Conservation (phyloP, 2,113 vertebrate genomes). For the Morphnarchus princeps region DNA sequence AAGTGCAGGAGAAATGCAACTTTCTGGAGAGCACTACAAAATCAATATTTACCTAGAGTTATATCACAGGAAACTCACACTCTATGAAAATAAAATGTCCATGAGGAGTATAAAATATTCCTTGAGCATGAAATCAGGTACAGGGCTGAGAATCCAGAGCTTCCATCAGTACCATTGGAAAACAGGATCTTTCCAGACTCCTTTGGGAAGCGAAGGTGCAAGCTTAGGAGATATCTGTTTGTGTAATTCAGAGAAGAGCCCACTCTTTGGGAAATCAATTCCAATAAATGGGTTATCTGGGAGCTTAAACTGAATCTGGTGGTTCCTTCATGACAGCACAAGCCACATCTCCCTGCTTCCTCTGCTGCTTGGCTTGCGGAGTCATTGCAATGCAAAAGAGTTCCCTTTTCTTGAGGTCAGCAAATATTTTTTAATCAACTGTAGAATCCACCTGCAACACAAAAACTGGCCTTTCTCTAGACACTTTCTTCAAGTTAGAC, state of each 20-base stretch:
- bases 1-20: background rate
- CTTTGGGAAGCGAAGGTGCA: background rate
- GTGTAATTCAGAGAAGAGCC: background rate
- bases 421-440: background rate
- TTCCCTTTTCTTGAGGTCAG: background rate
- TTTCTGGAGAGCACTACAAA: background rate
- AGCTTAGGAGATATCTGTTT: background rate
- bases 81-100: background rate
- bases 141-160: background rate
- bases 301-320: background rate
- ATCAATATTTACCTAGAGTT: background rate
- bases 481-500: background rate
- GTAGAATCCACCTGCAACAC: background rate
- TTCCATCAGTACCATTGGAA: background rate
- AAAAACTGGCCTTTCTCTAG: background rate
- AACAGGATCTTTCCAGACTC: background rate
- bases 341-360: background rate
- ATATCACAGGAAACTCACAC: background rate
- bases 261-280: background rate
- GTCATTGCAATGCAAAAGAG: background rate
- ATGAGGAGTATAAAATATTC: background rate
- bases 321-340: accelerated
- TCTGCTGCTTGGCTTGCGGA: background rate
- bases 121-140: background rate
- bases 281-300: background rate